Base-by-base conservation (phyloP, 2,113 vertebrate species). In the Petrocephalus microphthalmus region DNA sequence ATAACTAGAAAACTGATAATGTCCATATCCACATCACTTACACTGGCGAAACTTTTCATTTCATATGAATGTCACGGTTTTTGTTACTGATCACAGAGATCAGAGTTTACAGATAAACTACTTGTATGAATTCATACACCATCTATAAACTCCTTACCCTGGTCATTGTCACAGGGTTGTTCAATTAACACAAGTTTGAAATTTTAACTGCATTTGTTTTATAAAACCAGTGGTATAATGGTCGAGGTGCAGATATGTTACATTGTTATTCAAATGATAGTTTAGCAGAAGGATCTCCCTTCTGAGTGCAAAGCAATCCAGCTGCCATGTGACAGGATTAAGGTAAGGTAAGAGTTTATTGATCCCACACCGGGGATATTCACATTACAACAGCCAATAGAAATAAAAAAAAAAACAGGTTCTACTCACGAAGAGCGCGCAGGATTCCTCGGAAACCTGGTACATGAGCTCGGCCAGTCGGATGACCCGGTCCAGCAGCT, bases 401-500 rank as follows among this genome's bases (percentile, higher is more conserved):
- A 42, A 42, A 42, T 42, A 42, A 42, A 42, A 42, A 42, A 1
- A 42, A 42, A 42, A 7, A 29, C 13, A 0, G 29, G 15, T 0
- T 29, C 7, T 87, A 95, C 95, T 96, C 91, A 96, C 95, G 92
- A 95, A 95, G 47, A 95, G 85, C 67, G 94, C 89, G 85, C 93
- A 94, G 0, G 93, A 94, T 90, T 96, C 95, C 89, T 96, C 94
- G 0, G 95, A 94, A 88, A 95, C 93, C 0, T 91, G 93, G 86
- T 94, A 94, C 92, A 96, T 95, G 85, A 95, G 93, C 92, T 96
- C 94, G 6, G 94, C 93, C 7, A 95, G 94, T 87, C 95, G 95
- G 91, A 96, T 95, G 91, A 95, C 93, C 86, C 95, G 93, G 89
- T 96, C 94, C 5, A 96, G 93, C 74, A 96, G 94, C 89, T 96